Evolutionary conservation across 2,113 vertebrate genomes (phyloP), one percentile per base, ranked within the genome.

Genomic region (Phalacrocorax pelagicus): DNA sequence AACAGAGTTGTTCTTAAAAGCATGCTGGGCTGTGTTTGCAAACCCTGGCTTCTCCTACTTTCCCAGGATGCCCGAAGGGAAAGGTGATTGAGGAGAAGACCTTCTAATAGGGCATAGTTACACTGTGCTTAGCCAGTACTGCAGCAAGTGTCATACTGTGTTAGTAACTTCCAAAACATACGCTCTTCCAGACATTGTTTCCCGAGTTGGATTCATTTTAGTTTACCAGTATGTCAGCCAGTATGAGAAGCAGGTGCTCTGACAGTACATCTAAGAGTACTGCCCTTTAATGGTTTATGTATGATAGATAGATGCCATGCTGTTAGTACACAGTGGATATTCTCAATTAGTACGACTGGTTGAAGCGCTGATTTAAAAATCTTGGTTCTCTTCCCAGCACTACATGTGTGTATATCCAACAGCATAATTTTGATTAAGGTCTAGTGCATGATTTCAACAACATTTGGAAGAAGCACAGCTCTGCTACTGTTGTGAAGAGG

Each of bases 351-450:
- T 46, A 26, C 19, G 21, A 38, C 23, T 63, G 55, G 6, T 54
- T 70, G 51, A 89, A 79, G n/a, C 0, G 0, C 29, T n/a, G 44
- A 23, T 65, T 79, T 54, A 18, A 82, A 86, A 66, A 34, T 11
- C 38, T 47, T 14, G 6, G 19, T 55, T 82, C 18, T 51, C 17
- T 54, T 89, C 51, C 61, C 32, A 17, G 21, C 0, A 0, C 59
- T 78, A 30, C 22, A 2, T 5, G 18, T 79, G 44, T 65, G 8
- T 54, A 8, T 61, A 47, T 71, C 32, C 61, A 75, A 54, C 47
- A 78, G 23, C 46, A 8, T 54, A 36, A 42, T 71, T 93, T 81
- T 75, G 26, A 58, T 81, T 32, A 85, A 81, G 29, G 26, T 38
- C 90, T 75, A 51, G 29, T 29, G 26, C 23, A 2, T 82, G 20